These are phyloP conservation scores for Campylorhamphus procurvoides DNA, from an alignment of 2,113 vertebrate genomes.

Conservation along the genomic window DNA sequence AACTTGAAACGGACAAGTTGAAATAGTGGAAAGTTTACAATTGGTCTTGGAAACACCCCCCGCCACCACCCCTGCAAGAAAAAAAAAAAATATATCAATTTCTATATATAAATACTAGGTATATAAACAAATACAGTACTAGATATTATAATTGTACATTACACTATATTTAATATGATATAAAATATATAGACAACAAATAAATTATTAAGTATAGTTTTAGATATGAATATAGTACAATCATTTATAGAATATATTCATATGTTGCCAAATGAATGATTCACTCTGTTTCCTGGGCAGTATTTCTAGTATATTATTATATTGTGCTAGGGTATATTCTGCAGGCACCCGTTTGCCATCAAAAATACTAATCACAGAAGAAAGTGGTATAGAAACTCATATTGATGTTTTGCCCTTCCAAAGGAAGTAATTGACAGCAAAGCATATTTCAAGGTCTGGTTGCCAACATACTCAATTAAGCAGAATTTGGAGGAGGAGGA, in stretches of 20 bases:
- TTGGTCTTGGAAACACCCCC: neutral
- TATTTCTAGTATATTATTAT: neutral
- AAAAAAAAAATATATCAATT: neutral
- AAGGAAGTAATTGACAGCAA: constrained; percentile 39
- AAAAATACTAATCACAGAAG: neutral
- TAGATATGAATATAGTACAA: neutral
- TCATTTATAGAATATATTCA: neutral
- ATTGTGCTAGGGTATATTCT: neutral
- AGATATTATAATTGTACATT: neutral
- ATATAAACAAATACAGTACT: neutral
- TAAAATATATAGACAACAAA: neutral
- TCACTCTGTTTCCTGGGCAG: neutral
- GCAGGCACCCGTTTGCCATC: neutral
- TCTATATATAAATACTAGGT: neutral
- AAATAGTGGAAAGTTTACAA: neutral
- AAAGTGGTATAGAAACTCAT: neutral
- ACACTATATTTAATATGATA: neutral
- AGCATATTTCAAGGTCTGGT: constrained; percentile 49
- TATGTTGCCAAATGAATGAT: neutral
- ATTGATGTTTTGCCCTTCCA: constrained; percentile 8
- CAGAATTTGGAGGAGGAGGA: constrained; percentile 30
- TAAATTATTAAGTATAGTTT: neutral
- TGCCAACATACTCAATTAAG: constrained; percentile 46
- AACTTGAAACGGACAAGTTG: neutral
- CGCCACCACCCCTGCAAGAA: neutral